Percentiles rank a stretch among this genome's conserved stretches.
phyloP scores from a whole-genome alignment of 1,140 invertebrate species.

The Zophobas atratus region DNA sequence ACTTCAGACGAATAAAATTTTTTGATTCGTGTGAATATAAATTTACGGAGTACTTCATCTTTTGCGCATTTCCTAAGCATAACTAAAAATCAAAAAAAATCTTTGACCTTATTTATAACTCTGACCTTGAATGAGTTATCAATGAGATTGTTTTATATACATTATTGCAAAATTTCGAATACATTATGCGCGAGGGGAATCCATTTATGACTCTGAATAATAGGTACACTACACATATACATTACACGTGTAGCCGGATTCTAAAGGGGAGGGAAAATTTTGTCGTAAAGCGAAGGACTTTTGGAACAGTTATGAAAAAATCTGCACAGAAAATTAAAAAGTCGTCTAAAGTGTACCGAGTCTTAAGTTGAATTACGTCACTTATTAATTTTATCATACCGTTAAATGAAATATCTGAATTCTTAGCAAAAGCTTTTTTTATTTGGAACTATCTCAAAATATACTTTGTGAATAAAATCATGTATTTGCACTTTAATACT shows the following conservation, averaged over 20 bases:
- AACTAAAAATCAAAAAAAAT: slow-evolving; percentile 20
- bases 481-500: too few species aligned
- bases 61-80: slow-evolving; percentile 28
- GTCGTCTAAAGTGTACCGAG: too few species aligned
- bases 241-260: neutral
- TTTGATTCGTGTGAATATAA: neutral
- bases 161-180: slow-evolving; percentile 27
- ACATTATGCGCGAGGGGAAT: neutral
- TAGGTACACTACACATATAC: neutral
- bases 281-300: too few species aligned
- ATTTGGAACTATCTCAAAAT: too few species aligned
- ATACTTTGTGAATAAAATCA: too few species aligned
- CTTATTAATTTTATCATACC: too few species aligned
- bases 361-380: too few species aligned
- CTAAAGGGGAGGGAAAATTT: neutral
- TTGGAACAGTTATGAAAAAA: too few species aligned
- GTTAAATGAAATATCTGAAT: too few species aligned
- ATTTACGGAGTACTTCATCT: neutral
- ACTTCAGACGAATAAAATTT: too few species aligned
- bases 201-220: neutral
- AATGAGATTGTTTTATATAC: slow-evolving; percentile 27
- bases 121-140: slow-evolving; percentile 35
- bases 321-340: too few species aligned
- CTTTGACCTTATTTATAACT: slow-evolving; percentile 34
- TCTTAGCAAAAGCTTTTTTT: too few species aligned